These are phyloP conservation scores for Bubalus kerabau DNA, from an alignment of 2,113 vertebrate genomes.

Conservation along the genomic window DNA sequence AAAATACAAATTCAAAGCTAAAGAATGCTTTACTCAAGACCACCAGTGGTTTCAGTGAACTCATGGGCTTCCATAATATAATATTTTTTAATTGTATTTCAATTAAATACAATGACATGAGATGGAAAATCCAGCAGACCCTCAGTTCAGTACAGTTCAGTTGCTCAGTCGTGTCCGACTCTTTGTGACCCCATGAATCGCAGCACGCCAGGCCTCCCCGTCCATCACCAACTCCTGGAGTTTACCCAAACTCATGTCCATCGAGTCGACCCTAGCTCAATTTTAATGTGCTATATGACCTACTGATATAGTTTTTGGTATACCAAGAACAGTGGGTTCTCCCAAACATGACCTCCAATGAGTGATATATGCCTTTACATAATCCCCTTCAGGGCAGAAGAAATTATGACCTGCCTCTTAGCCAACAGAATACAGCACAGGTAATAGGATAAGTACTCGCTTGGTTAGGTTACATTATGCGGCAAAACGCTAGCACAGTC, in stretches of 20 bases:
- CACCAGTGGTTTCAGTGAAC: background rate
- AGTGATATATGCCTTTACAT: background rate
- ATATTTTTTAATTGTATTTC: background rate
- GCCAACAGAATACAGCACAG: background rate
- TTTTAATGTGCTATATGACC: background rate
- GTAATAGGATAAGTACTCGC: background rate
- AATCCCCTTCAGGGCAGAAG: background rate
- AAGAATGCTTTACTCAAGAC: background rate
- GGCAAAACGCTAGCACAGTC: background rate
- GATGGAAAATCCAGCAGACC: background rate
- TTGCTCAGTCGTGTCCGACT: too few relatives aligned
- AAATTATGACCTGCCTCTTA: background rate
- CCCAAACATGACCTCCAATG: background rate
- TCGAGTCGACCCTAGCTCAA: background rate
- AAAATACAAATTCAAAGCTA: background rate
- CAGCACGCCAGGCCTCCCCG: too few relatives aligned
- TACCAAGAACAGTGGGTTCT: too few relatives aligned
- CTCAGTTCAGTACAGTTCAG: too few relatives aligned
- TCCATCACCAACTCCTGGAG: too few relatives aligned
- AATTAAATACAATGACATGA: background rate
- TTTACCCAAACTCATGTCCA: too few relatives aligned
- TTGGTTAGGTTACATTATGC: background rate
- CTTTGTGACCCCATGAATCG: too few relatives aligned
- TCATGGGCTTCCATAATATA: background rate
- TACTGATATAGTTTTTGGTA: background rate